These are phyloP conservation scores for Alligator mississippiensis DNA, from an alignment of 2,113 vertebrate genomes.

Conservation along the genomic window DNA sequence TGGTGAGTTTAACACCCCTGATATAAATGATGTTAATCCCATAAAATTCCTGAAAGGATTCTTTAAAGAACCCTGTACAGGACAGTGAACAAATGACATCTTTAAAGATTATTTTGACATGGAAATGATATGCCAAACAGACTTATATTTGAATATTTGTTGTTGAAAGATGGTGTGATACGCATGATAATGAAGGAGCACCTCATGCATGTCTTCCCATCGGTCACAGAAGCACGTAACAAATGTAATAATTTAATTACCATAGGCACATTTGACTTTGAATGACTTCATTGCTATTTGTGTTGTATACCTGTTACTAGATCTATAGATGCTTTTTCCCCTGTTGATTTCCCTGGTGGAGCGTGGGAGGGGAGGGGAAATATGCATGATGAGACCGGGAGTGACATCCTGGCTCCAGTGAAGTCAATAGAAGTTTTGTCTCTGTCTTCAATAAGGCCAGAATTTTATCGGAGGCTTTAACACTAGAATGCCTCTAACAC, in stretches of 20 bases:
- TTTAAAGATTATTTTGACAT: too few relatives aligned
- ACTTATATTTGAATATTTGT: background rate
- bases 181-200: background rate
- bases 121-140: background rate
- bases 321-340: background rate
- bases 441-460: background rate
- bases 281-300: background rate
- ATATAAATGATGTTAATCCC: too few relatives aligned
- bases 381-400: background rate
- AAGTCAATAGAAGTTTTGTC: background rate
- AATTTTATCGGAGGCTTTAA: background rate
- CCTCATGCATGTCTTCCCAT: background rate
- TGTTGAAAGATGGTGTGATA: background rate
- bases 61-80: too few relatives aligned
- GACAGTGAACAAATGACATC: too few relatives aligned
- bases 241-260: background rate
- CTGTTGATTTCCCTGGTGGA: background rate
- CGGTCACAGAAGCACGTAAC: background rate
- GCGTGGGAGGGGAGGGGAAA: too few relatives aligned
- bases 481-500: background rate
- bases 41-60: too few relatives aligned
- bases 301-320: background rate
- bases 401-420: background rate
- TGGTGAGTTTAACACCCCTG: too few relatives aligned
- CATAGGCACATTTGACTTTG: background rate